A percentile compares a stretch with the other conserved stretches of the same genome.
phyloP scores from a whole-genome alignment of 2,888 invertebrate species.

The Scrobipalpa atriplicella region DNA sequence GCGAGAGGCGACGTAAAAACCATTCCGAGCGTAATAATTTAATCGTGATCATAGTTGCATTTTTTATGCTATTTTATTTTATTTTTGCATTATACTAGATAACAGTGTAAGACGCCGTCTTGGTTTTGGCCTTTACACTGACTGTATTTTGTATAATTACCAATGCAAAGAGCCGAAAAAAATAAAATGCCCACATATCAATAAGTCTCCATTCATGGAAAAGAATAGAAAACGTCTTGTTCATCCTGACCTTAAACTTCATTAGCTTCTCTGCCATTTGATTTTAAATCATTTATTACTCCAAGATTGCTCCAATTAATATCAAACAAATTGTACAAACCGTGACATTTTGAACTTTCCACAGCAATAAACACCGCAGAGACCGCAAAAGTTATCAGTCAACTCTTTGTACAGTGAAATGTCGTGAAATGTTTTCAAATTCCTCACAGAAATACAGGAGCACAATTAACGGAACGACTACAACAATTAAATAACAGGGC shows the following conservation, averaged over 20 bases:
- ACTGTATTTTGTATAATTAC: no score
- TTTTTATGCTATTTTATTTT: not conserved
- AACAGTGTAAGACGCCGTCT: no score
- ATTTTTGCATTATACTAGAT: not conserved
- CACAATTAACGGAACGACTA: slow-evolving; percentile 23
- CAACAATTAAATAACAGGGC: slow-evolving; percentile 34
- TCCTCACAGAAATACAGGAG: not conserved
- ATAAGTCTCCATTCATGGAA: no score
- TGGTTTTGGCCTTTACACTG: no score
- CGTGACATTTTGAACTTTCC: slow-evolving; percentile 4
- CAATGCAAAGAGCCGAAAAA: no score
- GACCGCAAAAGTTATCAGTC: slow-evolving; percentile 16
- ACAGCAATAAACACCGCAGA: no score
- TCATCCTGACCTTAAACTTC: no score
- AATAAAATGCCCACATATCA: no score
- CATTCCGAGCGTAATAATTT: slow-evolving; percentile 22
- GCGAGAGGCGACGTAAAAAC: slow-evolving; percentile 10
- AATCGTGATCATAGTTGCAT: slow-evolving; percentile 23
- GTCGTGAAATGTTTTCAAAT: slow-evolving; percentile 8
- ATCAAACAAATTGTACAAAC: not conserved
- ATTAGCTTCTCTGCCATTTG: no score
- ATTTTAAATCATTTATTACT: not conserved
- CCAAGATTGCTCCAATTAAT: not conserved
- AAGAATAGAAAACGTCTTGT: no score
- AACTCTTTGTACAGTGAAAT: not conserved